Base-by-base conservation (phyloP, 2,113 vertebrate species). In the Mohoua ochrocephala region DNA sequence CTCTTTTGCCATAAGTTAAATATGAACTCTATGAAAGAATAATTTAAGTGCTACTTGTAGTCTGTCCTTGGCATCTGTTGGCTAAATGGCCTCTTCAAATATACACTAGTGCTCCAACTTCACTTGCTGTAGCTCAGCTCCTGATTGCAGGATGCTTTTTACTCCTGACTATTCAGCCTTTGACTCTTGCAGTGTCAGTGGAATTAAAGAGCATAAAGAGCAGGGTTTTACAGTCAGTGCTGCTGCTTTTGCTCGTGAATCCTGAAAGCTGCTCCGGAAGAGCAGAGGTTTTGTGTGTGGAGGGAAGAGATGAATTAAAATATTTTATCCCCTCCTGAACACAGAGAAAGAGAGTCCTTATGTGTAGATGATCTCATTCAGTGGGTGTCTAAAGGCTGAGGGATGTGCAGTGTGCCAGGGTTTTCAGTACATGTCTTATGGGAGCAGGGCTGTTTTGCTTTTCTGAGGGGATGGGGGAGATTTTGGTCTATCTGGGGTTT, bases 41-140 rank as follows among this genome's bases (percentile, higher is more conserved):
- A 73, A 41, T 24, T 3, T 54, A 80, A 88, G 71, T 53, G 79
- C 75, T 93, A 4, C 69, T 93, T 65, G 67, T 78, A 84, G 53
- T 79, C 82, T 86, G 79, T 92, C 87, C 90, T 96, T 93, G 85
- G 90, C 92, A 88, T 94, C 75, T 93, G 63, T 80, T 75, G 71
- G 54, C 59, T 91, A 77, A 95, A 91, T 63, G 71, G 82, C 63
- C 71, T 95, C 88, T 96, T 96, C 47, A 84, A 6, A 87, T 67
- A n/a, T 1, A 30, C 30, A 3, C 42, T n/a, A 14, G 54, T 15
- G 23, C 75, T 91, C 67, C 45, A 49, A 6, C 87, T 87, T 92
- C 44, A 8, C 80, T 91, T 78, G 49, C 86, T 44, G 69, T 67
- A 87, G 75, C 71, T 67, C 27, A 88, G 74, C 87, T 94, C 67